Evolutionary conservation across 2,113 vertebrate genomes (phyloP).

Genomic region (Daphoenositta chrysoptera): DNA sequence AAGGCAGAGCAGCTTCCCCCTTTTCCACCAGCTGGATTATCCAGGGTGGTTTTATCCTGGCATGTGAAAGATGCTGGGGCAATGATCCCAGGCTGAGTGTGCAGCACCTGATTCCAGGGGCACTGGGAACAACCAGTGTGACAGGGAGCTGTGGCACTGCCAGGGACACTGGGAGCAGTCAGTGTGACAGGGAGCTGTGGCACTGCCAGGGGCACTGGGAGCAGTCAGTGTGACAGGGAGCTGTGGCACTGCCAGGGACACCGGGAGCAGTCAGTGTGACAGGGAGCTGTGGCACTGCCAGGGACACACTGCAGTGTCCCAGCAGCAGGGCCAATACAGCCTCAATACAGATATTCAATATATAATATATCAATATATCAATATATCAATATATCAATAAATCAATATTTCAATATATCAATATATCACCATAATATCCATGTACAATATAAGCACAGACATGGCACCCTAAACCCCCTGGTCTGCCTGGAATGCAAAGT

Average conservation of each 20-base stretch:
- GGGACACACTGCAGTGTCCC: not conserved
- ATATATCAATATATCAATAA: not conserved
- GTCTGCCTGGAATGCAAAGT: not conserved
- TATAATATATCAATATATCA: not conserved
- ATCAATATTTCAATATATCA: not conserved
- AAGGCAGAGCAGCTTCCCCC: not conserved
- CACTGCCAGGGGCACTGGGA: not conserved
- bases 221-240: not conserved
- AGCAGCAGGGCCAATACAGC: not conserved
- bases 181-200: not conserved
- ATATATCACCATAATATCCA: not conserved
- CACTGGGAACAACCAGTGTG: not conserved
- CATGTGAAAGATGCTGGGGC: not conserved
- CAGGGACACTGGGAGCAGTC: not conserved
- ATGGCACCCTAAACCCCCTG: not conserved
- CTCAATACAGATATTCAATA: not conserved
- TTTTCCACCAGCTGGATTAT: not conserved
- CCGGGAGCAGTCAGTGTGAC: not conserved
- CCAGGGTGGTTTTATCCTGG: not conserved
- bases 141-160: not conserved
- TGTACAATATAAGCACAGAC: fast-evolving
- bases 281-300: not conserved
- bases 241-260: not conserved
- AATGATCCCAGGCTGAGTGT: not conserved
- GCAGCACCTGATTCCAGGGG: not conserved